These are phyloP conservation scores for Druon quercuslanigerum DNA, from an alignment of 1,140 invertebrate species.

Conservation along the genomic window DNA sequence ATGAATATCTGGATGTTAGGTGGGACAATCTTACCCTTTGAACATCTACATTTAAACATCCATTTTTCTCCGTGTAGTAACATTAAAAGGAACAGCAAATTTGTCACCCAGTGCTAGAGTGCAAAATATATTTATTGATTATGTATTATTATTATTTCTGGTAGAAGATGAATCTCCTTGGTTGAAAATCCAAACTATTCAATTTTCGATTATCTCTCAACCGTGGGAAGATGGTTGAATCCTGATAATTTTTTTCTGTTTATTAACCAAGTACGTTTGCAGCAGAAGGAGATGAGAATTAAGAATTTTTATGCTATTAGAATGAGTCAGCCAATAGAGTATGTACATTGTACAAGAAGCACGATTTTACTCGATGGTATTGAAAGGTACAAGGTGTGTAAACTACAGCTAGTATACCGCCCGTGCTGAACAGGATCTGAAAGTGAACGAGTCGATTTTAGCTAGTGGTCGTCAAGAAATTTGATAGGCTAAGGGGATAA, in stretches of 20 bases:
- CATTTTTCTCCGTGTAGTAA: no score
- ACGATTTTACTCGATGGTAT: neutral
- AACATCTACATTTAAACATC: no score
- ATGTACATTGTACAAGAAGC: neutral
- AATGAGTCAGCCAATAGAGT: neutral
- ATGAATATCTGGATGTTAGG: no score
- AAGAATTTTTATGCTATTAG: constrained; percentile 16
- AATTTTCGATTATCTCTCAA: neutral
- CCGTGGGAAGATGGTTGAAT: constrained; percentile 18
- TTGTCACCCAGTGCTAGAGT: no score
- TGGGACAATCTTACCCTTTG: no score
- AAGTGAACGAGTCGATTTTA: constrained; percentile 55
- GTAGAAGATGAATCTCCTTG: no score
- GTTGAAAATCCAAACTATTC: no score
- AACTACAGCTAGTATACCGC: neutral
- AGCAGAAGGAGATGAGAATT: constrained; percentile 16
- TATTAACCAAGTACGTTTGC: neutral
- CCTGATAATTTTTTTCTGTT: neutral
- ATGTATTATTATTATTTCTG: no score
- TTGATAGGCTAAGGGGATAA: constrained; percentile 34
- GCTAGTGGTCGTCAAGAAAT: constrained; percentile 38
- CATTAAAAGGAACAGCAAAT: no score
- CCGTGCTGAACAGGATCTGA: constrained; percentile 54
- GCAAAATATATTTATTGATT: no score
- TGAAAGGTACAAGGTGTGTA: neutral